A percentile compares a stretch with the other conserved stretches of the same genome.
These are phyloP conservation scores for Drosophila obscura DNA, from an alignment of 1,140 invertebrate genomes.

Conservation along the genomic window DNA sequence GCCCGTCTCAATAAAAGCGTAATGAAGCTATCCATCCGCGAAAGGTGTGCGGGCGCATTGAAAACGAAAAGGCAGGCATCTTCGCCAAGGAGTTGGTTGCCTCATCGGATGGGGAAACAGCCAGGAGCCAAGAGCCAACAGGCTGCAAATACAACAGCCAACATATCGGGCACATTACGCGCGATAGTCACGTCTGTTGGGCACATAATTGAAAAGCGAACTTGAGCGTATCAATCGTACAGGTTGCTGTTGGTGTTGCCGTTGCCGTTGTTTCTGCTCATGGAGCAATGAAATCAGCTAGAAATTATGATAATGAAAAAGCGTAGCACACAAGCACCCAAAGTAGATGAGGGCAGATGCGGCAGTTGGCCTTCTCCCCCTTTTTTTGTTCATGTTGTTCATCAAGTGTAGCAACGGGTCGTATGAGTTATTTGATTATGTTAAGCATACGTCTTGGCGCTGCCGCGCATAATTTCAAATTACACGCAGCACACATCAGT, in stretches of 20 bases:
- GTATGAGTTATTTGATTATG: constrained; percentile 81
- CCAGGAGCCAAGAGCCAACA: no score
- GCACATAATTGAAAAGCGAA: constrained; percentile 81
- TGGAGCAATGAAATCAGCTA: constrained; percentile 71
- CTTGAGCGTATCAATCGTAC: constrained; percentile 75
- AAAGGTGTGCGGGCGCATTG: constrained; percentile 46
- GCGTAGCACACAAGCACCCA: constrained; percentile 17
- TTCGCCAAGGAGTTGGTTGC: constrained; percentile 6
- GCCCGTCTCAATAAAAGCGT: constrained; percentile 23
- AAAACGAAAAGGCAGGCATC: constrained; percentile 6
- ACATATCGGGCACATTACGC: constrained; percentile 68
- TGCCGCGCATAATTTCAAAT: constrained; percentile 77
- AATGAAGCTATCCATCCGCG: constrained; percentile 63
- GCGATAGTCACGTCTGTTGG: constrained; percentile 72
- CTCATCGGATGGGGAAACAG: neutral
- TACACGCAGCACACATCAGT: constrained; percentile 67
- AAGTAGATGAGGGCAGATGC: neutral
- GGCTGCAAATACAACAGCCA: constrained; percentile 6
- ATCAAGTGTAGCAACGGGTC: constrained; percentile 45
- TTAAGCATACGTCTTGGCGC: constrained; percentile 69
- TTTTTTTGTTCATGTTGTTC: constrained; percentile 37
- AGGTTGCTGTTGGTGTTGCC: constrained; percentile 45
- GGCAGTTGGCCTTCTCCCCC: constrained; percentile 3
- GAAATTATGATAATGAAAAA: constrained; percentile 81
- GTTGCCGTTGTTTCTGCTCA: neutral